Evolutionary conservation across 2,888 invertebrate genomes (phyloP), one percentile per base, ranked within the genome.

Genomic region (Mechanitis messenoides): DNA sequence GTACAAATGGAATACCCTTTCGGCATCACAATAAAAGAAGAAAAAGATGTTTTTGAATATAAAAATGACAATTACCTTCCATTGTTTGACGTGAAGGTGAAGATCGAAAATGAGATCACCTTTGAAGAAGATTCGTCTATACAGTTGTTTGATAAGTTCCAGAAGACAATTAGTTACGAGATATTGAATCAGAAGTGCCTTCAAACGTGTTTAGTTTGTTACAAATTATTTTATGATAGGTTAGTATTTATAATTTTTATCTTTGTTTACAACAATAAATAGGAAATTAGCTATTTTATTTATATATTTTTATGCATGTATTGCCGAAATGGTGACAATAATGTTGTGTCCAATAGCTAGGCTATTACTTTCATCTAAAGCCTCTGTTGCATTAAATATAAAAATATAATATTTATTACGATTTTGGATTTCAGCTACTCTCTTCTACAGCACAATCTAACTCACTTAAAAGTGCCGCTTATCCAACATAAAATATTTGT

Each of bases 361-460:
- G 9, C 3, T 42, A 35, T 35, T 35, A 35, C 35, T 6, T 35
- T 3, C 4, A 35, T 5, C 35, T 35, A 35, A 35, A 35, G 42
- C 9, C 35, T 35, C 35, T 35, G 6, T 9, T 7, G 42, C 3
- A 9, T 9, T 9, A 42, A 2, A 0, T 9, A 42, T 42, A 42
- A 7, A 9, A 42, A 35, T 35, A 35, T 35, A 9, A 42, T 9
- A 6, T 28, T 7, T 3, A 46, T 42, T 12, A 35, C 35, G 33
- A 47, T 33, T 56, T 64, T 45, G 46, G 58, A 31, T 71, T 73
- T 50, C 68, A 76, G 75, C 6, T 66, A 55, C 4, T 59, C 69
- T 0, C 64, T 75, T 7, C 46, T 69, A 5, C 53, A 65, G 53
- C 76, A 76, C 58, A 76, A 76, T 45, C 53, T 73, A 12, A 57